phyloP scores from a whole-genome alignment of 2,113 vertebrate species.

The Ctenomys sociabilis region DNA sequence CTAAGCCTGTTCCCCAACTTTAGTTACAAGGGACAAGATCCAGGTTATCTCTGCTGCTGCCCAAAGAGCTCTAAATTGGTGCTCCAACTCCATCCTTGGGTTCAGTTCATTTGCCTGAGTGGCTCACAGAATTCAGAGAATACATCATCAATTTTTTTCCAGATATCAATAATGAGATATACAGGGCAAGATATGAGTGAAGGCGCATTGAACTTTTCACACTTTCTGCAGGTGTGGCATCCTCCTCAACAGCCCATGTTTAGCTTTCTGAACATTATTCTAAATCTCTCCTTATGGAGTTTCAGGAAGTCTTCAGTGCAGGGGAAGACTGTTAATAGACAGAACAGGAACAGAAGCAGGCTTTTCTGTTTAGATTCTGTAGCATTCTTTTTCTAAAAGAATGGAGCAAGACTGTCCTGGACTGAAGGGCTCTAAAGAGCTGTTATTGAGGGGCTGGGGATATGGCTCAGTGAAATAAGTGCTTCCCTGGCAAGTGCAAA shows the following conservation, averaged over 20 bases:
- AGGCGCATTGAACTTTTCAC: too few species aligned
- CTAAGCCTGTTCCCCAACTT: not conserved
- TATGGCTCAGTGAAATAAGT: too few species aligned
- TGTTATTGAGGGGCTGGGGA: too few species aligned
- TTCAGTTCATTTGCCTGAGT: not conserved
- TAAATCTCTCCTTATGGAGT: not conserved
- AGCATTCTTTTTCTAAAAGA: not conserved
- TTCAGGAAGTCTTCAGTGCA: not conserved
- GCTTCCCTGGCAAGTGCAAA: too few species aligned
- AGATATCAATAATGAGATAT: not conserved
- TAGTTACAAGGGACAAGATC: not conserved
- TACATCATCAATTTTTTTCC: not conserved
- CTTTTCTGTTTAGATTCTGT: not conserved
- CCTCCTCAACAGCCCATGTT: too few species aligned
- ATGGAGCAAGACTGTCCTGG: accelerated
- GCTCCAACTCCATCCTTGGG: not conserved
- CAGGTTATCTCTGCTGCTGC: not conserved
- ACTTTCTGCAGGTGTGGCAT: not conserved
- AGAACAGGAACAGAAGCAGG: not conserved
- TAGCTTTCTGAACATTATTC: not conserved
- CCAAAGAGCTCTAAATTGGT: not conserved
- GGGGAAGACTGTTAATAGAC: not conserved
- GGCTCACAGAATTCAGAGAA: not conserved
- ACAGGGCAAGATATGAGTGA: not conserved
- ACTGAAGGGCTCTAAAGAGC: not conserved